A percentile compares a stretch with the other conserved stretches of the same genome.
phyloP scores from a whole-genome alignment of 2,113 vertebrate genomes.

The Rhinoderma darwinii region DNA sequence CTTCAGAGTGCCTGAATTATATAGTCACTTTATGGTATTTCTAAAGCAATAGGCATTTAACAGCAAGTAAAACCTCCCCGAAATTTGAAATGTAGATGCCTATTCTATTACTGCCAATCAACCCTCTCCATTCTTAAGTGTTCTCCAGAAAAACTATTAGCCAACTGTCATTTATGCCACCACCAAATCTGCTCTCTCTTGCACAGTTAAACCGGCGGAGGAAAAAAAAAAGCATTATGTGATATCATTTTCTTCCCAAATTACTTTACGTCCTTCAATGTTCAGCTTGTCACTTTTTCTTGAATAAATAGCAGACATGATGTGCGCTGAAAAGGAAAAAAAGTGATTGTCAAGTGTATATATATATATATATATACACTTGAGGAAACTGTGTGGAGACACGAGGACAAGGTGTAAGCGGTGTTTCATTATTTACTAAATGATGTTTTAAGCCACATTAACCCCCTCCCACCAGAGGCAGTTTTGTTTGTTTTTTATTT shows the following conservation, averaged over 20 bases:
- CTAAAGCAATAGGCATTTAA: slow-evolving; percentile 59
- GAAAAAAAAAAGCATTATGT: slow-evolving; percentile 53
- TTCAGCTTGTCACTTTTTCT: slow-evolving; percentile 52
- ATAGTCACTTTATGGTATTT: slow-evolving; percentile 60
- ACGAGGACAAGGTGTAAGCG: too few species aligned
- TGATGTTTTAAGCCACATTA: too few species aligned
- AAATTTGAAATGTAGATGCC: slow-evolving; percentile 58
- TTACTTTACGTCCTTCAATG: slow-evolving; percentile 57
- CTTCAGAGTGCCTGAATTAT: slow-evolving; percentile 53
- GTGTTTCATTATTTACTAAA: too few species aligned
- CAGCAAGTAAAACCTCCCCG: slow-evolving; percentile 55
- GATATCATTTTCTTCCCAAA: slow-evolving; percentile 54
- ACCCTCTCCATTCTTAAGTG: slow-evolving; percentile 54
- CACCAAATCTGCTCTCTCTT: slow-evolving; percentile 47
- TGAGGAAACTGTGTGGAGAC: background rate
- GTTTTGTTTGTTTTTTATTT: too few species aligned
- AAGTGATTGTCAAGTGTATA: slow-evolving; percentile 16
- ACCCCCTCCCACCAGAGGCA: too few species aligned
- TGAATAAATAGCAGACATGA: slow-evolving; percentile 48
- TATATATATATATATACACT: too few species aligned
- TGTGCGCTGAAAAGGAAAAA: background rate
- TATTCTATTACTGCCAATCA: slow-evolving; percentile 60
- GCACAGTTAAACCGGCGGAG: slow-evolving; percentile 43
- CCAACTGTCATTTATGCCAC: slow-evolving; percentile 59
- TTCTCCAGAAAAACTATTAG: slow-evolving; percentile 60